Evolutionary conservation across 2,797 vertebrate species (phyloP).

Genomic region (Rhadinocentrus ornatus): DNA sequence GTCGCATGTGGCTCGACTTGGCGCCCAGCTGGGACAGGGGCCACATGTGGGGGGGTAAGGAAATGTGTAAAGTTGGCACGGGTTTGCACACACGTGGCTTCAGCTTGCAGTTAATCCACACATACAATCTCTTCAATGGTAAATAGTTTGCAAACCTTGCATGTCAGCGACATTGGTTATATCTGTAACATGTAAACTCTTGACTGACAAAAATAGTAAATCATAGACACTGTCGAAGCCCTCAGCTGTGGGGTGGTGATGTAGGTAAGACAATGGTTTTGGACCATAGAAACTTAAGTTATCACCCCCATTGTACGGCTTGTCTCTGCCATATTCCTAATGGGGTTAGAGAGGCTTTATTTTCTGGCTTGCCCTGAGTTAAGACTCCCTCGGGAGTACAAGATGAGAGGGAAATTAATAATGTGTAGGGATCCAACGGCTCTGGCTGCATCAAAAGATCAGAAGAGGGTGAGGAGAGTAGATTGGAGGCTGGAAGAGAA

Average conservation of each 20-base stretch:
- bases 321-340: constrained; percentile 54
- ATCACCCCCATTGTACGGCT: constrained; percentile 38
- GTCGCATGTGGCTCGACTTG: constrained; percentile 40
- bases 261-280: constrained; percentile 48
- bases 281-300: constrained; percentile 36
- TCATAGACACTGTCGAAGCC: constrained; percentile 19
- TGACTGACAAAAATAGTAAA: constrained; percentile 38
- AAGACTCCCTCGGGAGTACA: constrained; percentile 60
- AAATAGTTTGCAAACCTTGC: constrained; percentile 34
- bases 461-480: constrained; percentile 39
- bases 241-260: constrained; percentile 26
- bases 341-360: constrained; percentile 62
- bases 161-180: constrained; percentile 21
- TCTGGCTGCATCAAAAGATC: constrained; percentile 71
- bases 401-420: constrained; percentile 82
- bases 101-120: constrained; percentile 41
- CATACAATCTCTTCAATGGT: constrained; percentile 6
- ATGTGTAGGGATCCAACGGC: constrained; percentile 68
- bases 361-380: constrained; percentile 56
- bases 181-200: constrained; percentile 27
- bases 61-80: constrained; percentile 29
- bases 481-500: constrained; percentile 39
- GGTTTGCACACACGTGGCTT: constrained; percentile 67
- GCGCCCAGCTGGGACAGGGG: constrained; percentile 45
- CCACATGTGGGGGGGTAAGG: constrained; percentile 48